Evolutionary conservation across 2,888 invertebrate species (phyloP).

Genomic region (Megastigmus dorsalis): DNA sequence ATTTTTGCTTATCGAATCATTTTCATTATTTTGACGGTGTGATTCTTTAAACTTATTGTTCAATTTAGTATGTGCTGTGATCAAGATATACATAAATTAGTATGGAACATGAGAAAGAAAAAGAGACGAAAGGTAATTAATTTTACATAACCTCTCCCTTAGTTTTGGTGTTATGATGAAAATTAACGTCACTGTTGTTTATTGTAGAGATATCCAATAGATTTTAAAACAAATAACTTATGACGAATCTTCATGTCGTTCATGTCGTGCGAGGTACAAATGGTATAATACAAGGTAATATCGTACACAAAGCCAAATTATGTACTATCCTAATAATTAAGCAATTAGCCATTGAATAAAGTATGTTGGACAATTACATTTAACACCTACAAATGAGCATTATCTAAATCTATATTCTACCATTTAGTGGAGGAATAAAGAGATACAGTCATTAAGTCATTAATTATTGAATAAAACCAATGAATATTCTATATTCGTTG

Average conservation of each 20-base stretch:
- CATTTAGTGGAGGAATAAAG: too few relatives aligned
- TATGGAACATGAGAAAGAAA: constrained; percentile 46
- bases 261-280: too few relatives aligned
- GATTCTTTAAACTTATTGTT: background rate
- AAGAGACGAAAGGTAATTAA: constrained; percentile 47
- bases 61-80: constrained; percentile 41
- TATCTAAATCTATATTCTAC: too few relatives aligned
- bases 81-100: constrained; percentile 22
- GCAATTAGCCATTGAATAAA: too few relatives aligned
- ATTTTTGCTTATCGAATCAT: too few relatives aligned
- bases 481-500: too few relatives aligned
- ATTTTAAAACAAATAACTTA: background rate
- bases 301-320: background rate
- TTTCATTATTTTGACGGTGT: too few relatives aligned
- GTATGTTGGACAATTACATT: too few relatives aligned
- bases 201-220: constrained; percentile 13
- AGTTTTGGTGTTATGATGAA: background rate
- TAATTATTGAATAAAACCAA: too few relatives aligned
- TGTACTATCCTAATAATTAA: too few relatives aligned
- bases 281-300: constrained; percentile 37
- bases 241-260: constrained; percentile 15
- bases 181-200: constrained; percentile 9
- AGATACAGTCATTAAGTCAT: too few relatives aligned
- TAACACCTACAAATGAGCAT: too few relatives aligned
- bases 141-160: constrained; percentile 31